Conservation (phyloP, 92 coral and sea anemone genomes). For the Isaurus tuberculatus region DNA sequence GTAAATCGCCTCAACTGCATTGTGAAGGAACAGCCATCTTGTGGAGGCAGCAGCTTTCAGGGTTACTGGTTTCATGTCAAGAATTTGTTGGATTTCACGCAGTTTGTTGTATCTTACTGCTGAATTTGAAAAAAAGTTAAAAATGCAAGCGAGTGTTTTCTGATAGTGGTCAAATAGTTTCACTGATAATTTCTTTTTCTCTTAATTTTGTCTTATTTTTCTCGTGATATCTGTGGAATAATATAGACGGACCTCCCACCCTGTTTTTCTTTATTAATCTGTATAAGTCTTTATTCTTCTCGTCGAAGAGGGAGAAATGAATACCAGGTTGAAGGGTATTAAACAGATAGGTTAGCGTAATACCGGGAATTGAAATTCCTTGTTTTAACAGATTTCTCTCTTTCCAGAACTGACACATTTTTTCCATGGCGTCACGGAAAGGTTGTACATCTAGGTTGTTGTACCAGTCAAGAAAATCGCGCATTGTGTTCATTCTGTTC, state of each 20-base stretch:
- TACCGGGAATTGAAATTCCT: constrained; percentile 50
- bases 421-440: constrained; percentile 45
- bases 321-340: constrained; percentile 24
- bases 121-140: constrained; percentile 18
- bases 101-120: constrained; percentile 28
- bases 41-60: constrained; percentile 37
- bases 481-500: constrained; percentile 40
- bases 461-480: constrained; percentile 53
- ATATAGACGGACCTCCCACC: constrained; percentile 66
- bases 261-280: constrained; percentile 49
- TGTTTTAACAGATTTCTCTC: constrained; percentile 32
- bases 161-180: constrained; percentile 29
- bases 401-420: constrained; percentile 53
- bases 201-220: constrained; percentile 36
- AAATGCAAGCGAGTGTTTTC: neutral
- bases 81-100: constrained; percentile 29
- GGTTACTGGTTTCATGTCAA: constrained; percentile 29
- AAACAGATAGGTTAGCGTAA: constrained; percentile 55
- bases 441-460: constrained; percentile 58
- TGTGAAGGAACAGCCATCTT: constrained; percentile 27
- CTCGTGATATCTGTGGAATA: constrained; percentile 63
- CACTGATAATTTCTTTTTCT: constrained; percentile 48
- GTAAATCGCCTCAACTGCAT: constrained; percentile 15
- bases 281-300: constrained; percentile 58
- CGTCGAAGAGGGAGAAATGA: constrained; percentile 30